These are phyloP conservation scores for Dynastes hyllus DNA, from an alignment of 2,888 invertebrate genomes.

Conservation along the genomic window DNA sequence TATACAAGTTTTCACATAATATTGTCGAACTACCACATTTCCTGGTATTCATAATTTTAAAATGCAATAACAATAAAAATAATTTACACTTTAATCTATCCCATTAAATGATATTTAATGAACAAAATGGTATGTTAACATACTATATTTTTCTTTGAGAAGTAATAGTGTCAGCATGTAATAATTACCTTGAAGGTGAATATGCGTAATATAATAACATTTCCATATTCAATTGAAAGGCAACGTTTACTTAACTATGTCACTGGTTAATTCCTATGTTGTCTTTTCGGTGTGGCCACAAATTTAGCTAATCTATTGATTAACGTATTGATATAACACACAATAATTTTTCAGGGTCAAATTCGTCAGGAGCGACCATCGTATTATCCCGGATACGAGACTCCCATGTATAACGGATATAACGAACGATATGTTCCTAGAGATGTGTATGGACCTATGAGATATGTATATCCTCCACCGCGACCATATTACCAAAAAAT, in stretches of 20 bases:
- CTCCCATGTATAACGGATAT: slow-evolving; percentile 24
- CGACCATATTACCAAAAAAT: slow-evolving; percentile 38
- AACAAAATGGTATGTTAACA: no score
- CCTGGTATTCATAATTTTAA: no score
- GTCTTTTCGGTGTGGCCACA: background rate
- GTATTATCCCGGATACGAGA: slow-evolving; percentile 9
- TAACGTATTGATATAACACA: no score
- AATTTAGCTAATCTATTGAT: background rate
- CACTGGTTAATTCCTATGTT: no score
- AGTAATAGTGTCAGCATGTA: background rate
- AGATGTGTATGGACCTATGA: slow-evolving; percentile 8
- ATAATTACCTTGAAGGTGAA: background rate
- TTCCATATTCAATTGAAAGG: background rate
- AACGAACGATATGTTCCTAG: slow-evolving; percentile 11
- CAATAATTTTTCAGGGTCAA: slow-evolving; percentile 10
- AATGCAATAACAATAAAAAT: no score
- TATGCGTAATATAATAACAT: no score
- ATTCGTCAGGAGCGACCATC: slow-evolving; percentile 12
- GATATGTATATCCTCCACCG: slow-evolving; percentile 5
- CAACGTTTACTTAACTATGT: background rate
- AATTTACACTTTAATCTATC: no score
- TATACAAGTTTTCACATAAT: no score
- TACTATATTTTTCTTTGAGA: background rate
- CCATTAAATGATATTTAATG: no score
- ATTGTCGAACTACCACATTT: no score